Conservation (phyloP, 2,113 vertebrate species). For the Phalacrocorax brasilianus region DNA sequence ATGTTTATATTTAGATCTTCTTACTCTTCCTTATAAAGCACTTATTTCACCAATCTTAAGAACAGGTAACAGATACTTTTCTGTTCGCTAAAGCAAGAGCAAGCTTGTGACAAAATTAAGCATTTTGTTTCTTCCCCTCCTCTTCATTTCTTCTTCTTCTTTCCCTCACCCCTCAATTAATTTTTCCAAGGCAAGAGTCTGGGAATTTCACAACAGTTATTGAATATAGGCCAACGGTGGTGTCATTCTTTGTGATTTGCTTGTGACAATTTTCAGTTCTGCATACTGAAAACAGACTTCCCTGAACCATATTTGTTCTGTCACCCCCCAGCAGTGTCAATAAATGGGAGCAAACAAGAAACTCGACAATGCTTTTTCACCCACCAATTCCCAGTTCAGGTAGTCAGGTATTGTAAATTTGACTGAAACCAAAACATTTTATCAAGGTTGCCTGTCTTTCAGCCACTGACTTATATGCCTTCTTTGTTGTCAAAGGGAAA, state of each 20-base stretch:
- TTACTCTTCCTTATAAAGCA: not conserved
- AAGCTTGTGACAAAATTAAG: not conserved
- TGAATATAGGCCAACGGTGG: not conserved
- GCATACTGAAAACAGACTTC: not conserved
- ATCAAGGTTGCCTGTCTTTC: not conserved
- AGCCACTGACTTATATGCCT: not conserved
- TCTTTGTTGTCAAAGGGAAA: not conserved
- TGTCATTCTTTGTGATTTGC: not conserved
- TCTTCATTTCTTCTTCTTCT: not conserved
- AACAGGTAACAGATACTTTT: not conserved
- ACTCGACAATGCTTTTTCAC: not conserved
- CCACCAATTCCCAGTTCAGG: not conserved
- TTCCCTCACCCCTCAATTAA: not conserved
- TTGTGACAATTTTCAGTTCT: not conserved
- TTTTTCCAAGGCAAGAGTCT: not conserved
- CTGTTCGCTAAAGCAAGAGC: not conserved
- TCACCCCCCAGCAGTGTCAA: not conserved
- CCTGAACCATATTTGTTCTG: not conserved
- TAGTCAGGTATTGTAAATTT: not conserved
- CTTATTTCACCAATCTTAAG: not conserved
- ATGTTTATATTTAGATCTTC: not conserved
- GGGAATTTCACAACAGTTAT: not conserved
- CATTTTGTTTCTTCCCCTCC: not conserved
- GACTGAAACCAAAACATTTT: not conserved
- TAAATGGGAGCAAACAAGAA: not conserved